Evolutionary conservation across 2,888 invertebrate genomes (phyloP).

Genomic region (Norana najaformis): DNA sequence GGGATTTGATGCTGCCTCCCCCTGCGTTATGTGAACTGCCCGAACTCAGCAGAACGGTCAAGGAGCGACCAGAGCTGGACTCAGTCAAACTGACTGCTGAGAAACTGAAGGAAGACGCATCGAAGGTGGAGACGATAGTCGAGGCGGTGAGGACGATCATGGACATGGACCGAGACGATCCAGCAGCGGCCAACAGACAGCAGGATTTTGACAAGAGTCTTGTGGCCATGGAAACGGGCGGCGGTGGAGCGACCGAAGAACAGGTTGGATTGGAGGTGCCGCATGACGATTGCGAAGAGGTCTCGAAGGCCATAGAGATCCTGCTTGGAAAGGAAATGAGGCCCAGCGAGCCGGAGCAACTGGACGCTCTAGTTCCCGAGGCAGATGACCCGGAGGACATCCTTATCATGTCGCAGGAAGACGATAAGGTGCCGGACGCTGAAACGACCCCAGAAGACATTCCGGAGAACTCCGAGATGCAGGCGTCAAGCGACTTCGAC

Average conservation of each 20-base stretch:
- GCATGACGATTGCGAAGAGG: not conserved
- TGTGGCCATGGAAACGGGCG: not conserved
- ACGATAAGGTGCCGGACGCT: not conserved
- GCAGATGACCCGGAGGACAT: not conserved
- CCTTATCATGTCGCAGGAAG: not conserved
- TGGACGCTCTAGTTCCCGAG: not conserved
- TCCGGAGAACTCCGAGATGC: not conserved
- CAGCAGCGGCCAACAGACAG: not conserved
- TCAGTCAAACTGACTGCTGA: slow-evolving; percentile 16
- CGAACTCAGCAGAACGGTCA: not conserved
- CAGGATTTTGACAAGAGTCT: not conserved
- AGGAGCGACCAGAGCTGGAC: not conserved
- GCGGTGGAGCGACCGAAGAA: not conserved
- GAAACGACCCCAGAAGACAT: not conserved
- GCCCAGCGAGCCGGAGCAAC: not conserved
- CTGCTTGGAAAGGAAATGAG: not conserved
- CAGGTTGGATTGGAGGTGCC: not conserved
- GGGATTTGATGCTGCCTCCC: not conserved
- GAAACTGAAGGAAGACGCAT: slow-evolving; percentile 37
- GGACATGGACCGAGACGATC: slow-evolving; percentile 18
- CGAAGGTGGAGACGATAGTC: slow-evolving; percentile 29
- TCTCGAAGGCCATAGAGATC: not conserved
- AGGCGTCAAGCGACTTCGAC: not conserved
- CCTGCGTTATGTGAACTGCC: not conserved
- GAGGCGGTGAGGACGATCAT: slow-evolving; percentile 32